Base-by-base conservation (phyloP, 2,888 invertebrate species). In the Criorhina ranunculi region DNA sequence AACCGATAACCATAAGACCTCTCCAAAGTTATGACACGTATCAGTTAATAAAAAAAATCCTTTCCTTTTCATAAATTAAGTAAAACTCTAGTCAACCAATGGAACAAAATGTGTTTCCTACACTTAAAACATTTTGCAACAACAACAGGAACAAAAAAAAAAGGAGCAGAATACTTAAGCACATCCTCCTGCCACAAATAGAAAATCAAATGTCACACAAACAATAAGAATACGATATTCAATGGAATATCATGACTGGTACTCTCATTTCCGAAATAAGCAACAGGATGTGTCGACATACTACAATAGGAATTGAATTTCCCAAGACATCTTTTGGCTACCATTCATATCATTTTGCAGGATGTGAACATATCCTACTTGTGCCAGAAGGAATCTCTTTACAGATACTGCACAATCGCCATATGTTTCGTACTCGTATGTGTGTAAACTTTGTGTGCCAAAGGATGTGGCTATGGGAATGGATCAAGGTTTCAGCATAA, bases 291-390 rank as follows among this genome's bases (percentile, higher is more conserved):
- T 85, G 80, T 85, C 75, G 83, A 69, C 83, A 75, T 66, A 62
- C 83, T 69, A 79, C 79, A 83, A 78, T 69, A 79, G 83, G 73
- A 83, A 83, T 85, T 85, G 79, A 85, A 85, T 85, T 85, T 85
- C 69, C 69, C 79, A 80, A 75, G 83, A 80, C 80, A 75, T 79
- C 79, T 79, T 83, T 85, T 64, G 57, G 79, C 51, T 73, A 66
- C 24, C 59, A 80, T 80, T 85, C 75, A 80, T 80, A 85, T 85
- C 80, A 60, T 75, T 79, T 59, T 64, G 57, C 69, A 75, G 83
- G 83, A 85, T 80, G 75, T 69, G 75, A 80, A 64, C 80, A 75
- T 24, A 24, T 80, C 75, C 69, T 85, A 70, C 73, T 75, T 64
- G 59, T 57, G 69, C 78, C 40, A 60, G n/a, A 69, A 81, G 67